Conservation (phyloP, 2,888 invertebrate genomes). For the Folsomia manolachei region DNA sequence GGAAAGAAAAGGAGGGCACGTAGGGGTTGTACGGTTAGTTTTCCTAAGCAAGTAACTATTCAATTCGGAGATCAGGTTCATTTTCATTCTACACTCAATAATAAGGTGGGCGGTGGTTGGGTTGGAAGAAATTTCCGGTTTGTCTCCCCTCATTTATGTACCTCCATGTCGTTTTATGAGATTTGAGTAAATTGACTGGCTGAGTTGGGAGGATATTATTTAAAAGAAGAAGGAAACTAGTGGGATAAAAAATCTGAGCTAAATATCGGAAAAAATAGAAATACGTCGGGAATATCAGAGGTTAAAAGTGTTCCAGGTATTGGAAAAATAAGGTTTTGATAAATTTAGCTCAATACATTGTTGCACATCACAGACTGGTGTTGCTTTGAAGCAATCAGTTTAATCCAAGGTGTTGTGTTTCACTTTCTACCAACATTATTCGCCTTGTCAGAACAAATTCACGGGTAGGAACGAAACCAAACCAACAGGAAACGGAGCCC, state of each 20-base stretch:
- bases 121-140: background rate
- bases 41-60: background rate
- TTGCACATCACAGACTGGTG: too few relatives aligned
- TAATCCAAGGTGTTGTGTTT: background rate
- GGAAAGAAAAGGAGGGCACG: background rate
- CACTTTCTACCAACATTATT: background rate
- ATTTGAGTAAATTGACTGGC: too few relatives aligned
- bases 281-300: background rate
- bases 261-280: background rate
- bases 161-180: background rate
- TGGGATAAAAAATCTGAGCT: background rate
- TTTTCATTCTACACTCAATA: background rate
- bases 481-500: background rate
- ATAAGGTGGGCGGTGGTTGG: background rate
- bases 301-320: background rate
- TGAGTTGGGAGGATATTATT: too few relatives aligned
- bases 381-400: background rate
- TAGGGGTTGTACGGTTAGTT: background rate
- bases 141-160: background rate
- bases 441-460: background rate
- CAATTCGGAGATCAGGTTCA: too few relatives aligned
- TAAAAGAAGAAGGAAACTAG: background rate
- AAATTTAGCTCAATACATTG: background rate
- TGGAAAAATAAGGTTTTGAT: background rate
- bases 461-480: background rate